These are phyloP conservation scores for Diabrotica undecimpunctata DNA, from an alignment of 1,140 invertebrate genomes.

Conservation along the genomic window DNA sequence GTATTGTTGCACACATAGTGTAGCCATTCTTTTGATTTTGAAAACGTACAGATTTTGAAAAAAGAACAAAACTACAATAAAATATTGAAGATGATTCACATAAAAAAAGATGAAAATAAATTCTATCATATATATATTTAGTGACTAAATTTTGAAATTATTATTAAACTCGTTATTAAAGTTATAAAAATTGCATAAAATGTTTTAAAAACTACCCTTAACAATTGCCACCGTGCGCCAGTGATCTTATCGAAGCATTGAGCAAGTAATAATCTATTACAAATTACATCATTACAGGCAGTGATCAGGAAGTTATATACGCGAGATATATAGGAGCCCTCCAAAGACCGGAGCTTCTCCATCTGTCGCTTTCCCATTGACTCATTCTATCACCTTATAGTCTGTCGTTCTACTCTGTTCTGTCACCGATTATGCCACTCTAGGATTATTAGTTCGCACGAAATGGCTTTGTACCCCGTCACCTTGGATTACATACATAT, in stretches of 20 bases:
- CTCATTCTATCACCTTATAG: constrained; percentile 32
- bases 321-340: constrained; percentile 18
- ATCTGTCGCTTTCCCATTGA: constrained; percentile 40
- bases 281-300: constrained; percentile 42
- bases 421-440: background rate
- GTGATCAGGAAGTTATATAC: constrained; percentile 42
- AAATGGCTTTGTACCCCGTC: constrained; percentile 37
- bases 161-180: too few species aligned
- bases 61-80: too few species aligned
- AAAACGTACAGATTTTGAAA: too few species aligned
- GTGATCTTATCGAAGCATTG: constrained; percentile 30
- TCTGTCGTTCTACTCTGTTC: constrained; percentile 5
- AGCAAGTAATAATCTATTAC: constrained; percentile 42
- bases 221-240: background rate
- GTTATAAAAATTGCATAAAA: too few species aligned
- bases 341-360: constrained; percentile 8
- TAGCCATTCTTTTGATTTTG: too few species aligned
- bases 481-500: constrained; percentile 16
- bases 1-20: too few species aligned
- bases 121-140: too few species aligned
- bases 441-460: constrained; percentile 29
- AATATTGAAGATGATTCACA: too few species aligned
- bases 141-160: too few species aligned
- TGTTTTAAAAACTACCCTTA: too few species aligned
- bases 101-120: too few species aligned